A percentile compares a stretch with the other conserved stretches of the same genome.
phyloP scores from a whole-genome alignment of 2,888 invertebrate genomes.

The Taphrorychus bicolor region DNA sequence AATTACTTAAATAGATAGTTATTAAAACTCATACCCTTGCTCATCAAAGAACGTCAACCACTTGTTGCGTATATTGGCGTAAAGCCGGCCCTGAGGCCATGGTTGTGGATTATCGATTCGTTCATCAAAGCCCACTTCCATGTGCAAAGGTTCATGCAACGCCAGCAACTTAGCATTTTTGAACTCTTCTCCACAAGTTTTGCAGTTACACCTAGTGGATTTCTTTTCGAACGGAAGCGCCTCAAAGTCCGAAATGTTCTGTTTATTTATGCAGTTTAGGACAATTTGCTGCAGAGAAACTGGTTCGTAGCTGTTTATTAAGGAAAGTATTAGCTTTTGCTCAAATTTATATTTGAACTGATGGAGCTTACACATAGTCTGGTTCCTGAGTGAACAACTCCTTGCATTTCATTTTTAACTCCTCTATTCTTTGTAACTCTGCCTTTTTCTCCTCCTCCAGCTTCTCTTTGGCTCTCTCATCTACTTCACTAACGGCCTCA shows the following conservation, averaged over 20 bases:
- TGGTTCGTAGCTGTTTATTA: constrained; percentile 51
- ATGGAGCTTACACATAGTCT: constrained; percentile 44
- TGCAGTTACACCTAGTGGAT: constrained; percentile 50
- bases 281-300: constrained; percentile 51
- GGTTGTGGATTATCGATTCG: constrained; percentile 53
- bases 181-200: constrained; percentile 53
- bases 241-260: constrained; percentile 51
- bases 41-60: constrained; percentile 53
- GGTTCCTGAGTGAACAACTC: constrained; percentile 45
- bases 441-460: constrained; percentile 3
- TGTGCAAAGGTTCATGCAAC: constrained; percentile 55
- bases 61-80: constrained; percentile 53
- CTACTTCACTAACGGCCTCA: neutral
- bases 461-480: constrained; percentile 12
- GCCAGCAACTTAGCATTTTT: constrained; percentile 53
- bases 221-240: constrained; percentile 44
- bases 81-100: constrained; percentile 51
- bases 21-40: constrained; percentile 28
- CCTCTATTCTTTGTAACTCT: constrained; percentile 10
- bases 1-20: constrained; percentile 9
- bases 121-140: constrained; percentile 54
- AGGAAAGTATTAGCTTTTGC: neutral
- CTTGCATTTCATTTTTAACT: constrained; percentile 29
- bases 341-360: neutral
- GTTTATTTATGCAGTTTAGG: constrained; percentile 53